Evolutionary conservation across 2,113 vertebrate species (phyloP).

Genomic region (Brienomyrus brachyistius): DNA sequence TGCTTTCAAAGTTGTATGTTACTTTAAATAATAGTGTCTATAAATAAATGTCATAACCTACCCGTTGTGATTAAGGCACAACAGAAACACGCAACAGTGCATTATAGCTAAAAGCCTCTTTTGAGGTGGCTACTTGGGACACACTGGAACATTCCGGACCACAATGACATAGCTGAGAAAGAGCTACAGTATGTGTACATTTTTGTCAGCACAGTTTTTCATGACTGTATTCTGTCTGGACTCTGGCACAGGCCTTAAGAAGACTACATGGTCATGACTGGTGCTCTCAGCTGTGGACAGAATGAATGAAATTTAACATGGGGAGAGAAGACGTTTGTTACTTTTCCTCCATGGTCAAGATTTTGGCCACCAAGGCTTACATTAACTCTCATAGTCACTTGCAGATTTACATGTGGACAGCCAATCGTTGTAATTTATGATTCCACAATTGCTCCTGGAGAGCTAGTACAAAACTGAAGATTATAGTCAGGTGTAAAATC

Average conservation of each 20-base stretch:
- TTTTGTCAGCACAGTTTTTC: not conserved
- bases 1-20: not conserved
- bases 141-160: not conserved
- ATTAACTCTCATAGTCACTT: not conserved
- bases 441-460: not conserved
- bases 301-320: not conserved
- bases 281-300: not conserved
- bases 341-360: not conserved
- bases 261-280: not conserved
- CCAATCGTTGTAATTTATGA: not conserved
- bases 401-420: not conserved
- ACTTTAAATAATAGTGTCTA: not conserved
- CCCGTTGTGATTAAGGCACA: not conserved
- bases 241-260: not conserved
- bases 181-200: not conserved
- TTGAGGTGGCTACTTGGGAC: not conserved
- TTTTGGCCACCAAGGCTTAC: not conserved
- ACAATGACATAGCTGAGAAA: not conserved
- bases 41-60: not conserved
- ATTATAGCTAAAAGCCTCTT: not conserved
- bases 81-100: not conserved
- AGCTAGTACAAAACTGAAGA: not conserved
- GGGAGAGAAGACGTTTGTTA: not conserved
- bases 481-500: not conserved
- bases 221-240: not conserved